These are phyloP conservation scores for Charaxes varanes DNA, from an alignment of 1,140 invertebrate genomes.

Conservation along the genomic window DNA sequence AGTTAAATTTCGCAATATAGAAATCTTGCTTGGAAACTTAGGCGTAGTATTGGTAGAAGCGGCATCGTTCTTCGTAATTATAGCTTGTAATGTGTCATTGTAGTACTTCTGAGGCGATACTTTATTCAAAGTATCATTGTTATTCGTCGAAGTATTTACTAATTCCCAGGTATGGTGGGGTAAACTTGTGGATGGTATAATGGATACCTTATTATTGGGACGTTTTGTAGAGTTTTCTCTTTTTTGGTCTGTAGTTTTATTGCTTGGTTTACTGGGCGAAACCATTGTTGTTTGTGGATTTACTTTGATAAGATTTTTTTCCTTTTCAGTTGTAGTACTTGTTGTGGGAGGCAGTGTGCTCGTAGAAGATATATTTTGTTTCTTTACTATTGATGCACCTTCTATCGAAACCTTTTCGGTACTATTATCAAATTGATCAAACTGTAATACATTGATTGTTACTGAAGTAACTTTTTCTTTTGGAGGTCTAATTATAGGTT, in stretches of 20 bases:
- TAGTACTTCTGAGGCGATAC: conserved; percentile 63
- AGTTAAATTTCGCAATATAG: conserved; percentile 57
- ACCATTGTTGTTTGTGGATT: conserved; percentile 7
- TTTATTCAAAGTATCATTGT: conserved; percentile 52
- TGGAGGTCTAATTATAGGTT: conserved; percentile 58
- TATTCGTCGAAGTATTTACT: conserved; percentile 63
- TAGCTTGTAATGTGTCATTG: conserved; percentile 71
- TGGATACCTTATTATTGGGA: conserved; percentile 66
- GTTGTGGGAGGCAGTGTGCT: conserved; percentile 9
- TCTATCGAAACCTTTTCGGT: conserved; percentile 59
- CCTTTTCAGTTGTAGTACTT: conserved; percentile 21
- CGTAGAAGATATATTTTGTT: conserved; percentile 32
- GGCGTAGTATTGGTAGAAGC: conserved; percentile 63
- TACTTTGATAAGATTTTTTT: conserved; percentile 20
- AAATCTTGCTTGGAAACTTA: conserved; percentile 60
- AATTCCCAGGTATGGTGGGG: conserved; percentile 68
- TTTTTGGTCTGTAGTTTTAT: conserved; percentile 29
- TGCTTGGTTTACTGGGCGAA: conserved; percentile 15
- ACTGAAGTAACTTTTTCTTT: conserved; percentile 69
- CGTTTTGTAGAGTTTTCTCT: conserved; percentile 54
- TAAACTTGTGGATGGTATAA: conserved; percentile 52
- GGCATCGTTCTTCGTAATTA: conserved; percentile 69
- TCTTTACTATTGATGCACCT: conserved; percentile 62
- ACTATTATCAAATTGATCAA: conserved; percentile 42
- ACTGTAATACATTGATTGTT: conserved; percentile 56